Conservation (phyloP, 1,140 invertebrate genomes). For the Heliothis virescens region DNA sequence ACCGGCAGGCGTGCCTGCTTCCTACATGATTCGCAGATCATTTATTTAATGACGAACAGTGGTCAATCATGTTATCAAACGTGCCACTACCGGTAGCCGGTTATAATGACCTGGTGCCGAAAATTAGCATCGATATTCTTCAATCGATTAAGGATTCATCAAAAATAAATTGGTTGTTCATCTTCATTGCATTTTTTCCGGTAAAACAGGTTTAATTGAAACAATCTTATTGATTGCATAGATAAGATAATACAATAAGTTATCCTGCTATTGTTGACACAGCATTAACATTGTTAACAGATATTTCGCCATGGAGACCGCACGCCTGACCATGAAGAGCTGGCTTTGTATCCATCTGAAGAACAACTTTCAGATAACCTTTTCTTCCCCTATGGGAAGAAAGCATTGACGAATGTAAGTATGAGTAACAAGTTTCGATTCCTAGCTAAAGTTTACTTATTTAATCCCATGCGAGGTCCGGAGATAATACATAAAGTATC, state of each 20-base stretch:
- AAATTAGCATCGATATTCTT: constrained; percentile 11
- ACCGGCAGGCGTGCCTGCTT: constrained; percentile 52
- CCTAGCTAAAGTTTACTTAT: too few species aligned
- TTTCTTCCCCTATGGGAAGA: constrained; percentile 90
- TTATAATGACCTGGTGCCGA: neutral
- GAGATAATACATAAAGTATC: too few species aligned
- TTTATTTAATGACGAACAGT: constrained; percentile 38
- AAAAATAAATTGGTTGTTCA: too few species aligned
- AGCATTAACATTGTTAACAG: constrained; percentile 72
- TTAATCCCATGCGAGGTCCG: neutral
- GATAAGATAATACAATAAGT: too few species aligned
- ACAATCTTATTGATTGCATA: too few species aligned
- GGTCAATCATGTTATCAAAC: constrained; percentile 33
- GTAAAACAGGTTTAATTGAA: too few species aligned
- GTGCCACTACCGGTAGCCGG: neutral
- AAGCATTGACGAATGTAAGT: constrained; percentile 91
- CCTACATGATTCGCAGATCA: constrained; percentile 51
- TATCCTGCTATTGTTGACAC: neutral
- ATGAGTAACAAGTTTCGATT: neutral
- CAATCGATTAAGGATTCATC: neutral
- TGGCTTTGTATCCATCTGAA: constrained; percentile 88
- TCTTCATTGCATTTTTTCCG: too few species aligned
- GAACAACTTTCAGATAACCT: constrained; percentile 85
- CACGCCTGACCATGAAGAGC: constrained; percentile 88
- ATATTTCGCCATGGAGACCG: constrained; percentile 93